Evolutionary conservation across 1,140 invertebrate genomes (phyloP), one percentile per base, ranked within the genome.

Genomic region (Plutomurus gul): DNA sequence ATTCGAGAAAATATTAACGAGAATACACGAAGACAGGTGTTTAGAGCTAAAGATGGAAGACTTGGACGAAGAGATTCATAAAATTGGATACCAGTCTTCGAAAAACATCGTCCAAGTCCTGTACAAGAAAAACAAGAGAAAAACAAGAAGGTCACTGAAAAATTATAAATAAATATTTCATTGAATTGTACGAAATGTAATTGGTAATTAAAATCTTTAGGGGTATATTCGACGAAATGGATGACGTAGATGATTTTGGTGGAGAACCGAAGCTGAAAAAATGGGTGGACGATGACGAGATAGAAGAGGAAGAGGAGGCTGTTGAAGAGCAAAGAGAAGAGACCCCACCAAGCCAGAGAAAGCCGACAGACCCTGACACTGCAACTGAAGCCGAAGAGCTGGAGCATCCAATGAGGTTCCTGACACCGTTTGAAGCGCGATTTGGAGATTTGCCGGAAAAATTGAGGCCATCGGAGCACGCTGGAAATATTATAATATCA

Each of bases 1-100:
- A 43, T 27, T 43, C 25, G 7, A 11, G 25, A 33, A 36, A 25
- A 2, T 22, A 22, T 71, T 71, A 25, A 0, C 30, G 1, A 18
- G 72, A 27, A 36, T 75, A 6, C 11, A 27, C 7, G 37, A 78
- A 36, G 56, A 75, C 16, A 25, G 81, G 13, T 18, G 56, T 40
- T 51, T 82, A 18, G 77, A 79, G 37, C 49, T 37, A 22, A 76
- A 79, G 74, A 37, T 82, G 8, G 27, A 22, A 10, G 56, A 56
- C 20, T 11, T 74, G 11, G 77, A 82, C 18, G 56, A 74, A 13
- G 77, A 78, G 18, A 73, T 81, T 13, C 43, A 40, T n/a, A 74
- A 60, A 13, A 75, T 72, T 16, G 81, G 46, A 20, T 56, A 47
- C 16, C 71, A 49, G 43, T 72, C 71, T 13, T 77, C 75, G 4